These are phyloP conservation scores for Neotragus moschatus DNA, from an alignment of 2,113 vertebrate species.

Conservation along the genomic window DNA sequence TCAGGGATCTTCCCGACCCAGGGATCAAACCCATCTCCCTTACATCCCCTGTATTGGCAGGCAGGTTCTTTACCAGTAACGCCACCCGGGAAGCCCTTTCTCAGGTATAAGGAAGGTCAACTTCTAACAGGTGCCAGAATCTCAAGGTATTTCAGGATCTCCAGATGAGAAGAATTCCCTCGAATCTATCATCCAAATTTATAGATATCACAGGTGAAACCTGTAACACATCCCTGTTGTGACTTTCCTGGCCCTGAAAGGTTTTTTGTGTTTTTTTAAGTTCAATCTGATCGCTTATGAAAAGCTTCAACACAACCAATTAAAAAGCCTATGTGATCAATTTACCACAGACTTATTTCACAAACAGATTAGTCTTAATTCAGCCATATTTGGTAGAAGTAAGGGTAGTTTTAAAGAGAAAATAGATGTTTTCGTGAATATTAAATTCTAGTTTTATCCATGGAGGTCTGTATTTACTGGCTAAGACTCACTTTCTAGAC, in stretches of 20 bases:
- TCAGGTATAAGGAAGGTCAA: neutral
- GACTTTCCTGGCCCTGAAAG: neutral
- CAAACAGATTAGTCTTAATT: neutral
- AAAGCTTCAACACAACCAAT: neutral
- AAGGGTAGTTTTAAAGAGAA: neutral
- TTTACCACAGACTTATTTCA: neutral
- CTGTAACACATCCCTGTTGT: neutral
- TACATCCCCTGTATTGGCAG: neutral
- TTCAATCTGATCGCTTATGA: neutral
- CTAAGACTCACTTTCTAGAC: neutral
- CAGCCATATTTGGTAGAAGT: neutral
- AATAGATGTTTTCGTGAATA: neutral
- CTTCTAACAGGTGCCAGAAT: neutral
- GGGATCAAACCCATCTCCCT: accelerated
- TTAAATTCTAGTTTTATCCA: neutral
- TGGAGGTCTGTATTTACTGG: neutral
- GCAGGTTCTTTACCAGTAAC: neutral
- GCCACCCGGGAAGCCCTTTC: neutral
- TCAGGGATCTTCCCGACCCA: neutral
- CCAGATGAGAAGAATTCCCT: neutral
- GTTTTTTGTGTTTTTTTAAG: neutral
- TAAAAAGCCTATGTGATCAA: neutral
- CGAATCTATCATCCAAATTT: neutral
- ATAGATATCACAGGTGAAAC: neutral
- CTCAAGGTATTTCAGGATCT: neutral